Evolutionary conservation across 2,113 vertebrate genomes (phyloP), one percentile per base, ranked within the genome.

Genomic region (Forbesichthys agassizii): DNA sequence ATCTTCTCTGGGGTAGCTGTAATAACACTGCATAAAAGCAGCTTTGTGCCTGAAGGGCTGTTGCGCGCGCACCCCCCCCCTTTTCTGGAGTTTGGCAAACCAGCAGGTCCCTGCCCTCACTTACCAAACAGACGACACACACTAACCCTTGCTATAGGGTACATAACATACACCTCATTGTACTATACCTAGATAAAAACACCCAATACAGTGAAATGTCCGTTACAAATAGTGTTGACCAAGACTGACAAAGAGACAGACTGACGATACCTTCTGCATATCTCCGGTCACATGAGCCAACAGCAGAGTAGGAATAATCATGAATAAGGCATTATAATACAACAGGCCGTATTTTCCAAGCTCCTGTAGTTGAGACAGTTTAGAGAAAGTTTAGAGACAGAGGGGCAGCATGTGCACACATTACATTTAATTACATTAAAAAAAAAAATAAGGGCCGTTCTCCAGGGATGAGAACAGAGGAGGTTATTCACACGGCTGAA

Each of bases 321-420:
- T 99, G 80, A 99, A 98, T 77, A 98, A 93, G 10, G 98, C 97
- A 33, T 98, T 99, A 80, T 99, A 99, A 64, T 98, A 99, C 7
- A 99, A 92, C 71, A 99, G 90, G 0, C 98, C 98, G 1, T 98
- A 99, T 75, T 97, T 99, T 0, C 98, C 98, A 88, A 99, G 88
- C 89, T 99, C 98, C 98, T 99, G 63, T 5, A 59, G 56, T 33
- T 12, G 42, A 69, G 13, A 53, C 54, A 74, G 46, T 48, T 73
- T 3, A 62, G 49, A 64, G 71, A 61, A n/a, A 79, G 69, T 27
- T 27, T 27, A 75, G 60, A 66, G 18, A 20, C 7, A 77, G 33
- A 52, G 48, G 20, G 53, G 54, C n/a, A 54, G 7, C 48, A 57
- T 42, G 27, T 64, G 65, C 33, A 78, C 14, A 59, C 5, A 63